Base-by-base conservation (phyloP, 2,888 invertebrate species). In the Dendrolimus pini region DNA sequence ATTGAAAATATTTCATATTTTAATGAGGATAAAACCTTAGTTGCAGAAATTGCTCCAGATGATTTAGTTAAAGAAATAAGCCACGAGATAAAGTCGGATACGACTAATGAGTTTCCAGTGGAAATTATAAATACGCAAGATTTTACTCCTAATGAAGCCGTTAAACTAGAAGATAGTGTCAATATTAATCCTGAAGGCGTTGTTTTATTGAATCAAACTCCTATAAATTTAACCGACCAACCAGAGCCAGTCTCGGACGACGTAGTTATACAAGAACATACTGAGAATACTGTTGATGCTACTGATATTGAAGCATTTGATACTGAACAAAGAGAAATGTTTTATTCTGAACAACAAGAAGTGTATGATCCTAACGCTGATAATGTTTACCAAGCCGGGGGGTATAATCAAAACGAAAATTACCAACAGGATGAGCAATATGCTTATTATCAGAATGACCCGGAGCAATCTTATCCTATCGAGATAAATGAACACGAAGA, bases 401-500 rank as follows among this genome's bases (percentile, higher is more conserved):
- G 70, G 53, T 67, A 71, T 42, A 58, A 52, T 13, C 70, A 73
- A 58, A 63, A 68, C 47, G 68, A 71, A 59, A 61, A 64, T 53
- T 71, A 76, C 54, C 63, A 63, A 58, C 71, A 75, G 60, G 60
- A 77, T 62, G 69, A 78, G 57, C 75, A 78, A 60, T 77, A 78
- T 62, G 61, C 64, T 55, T 81, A 83, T 67, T 84, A 83, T 56
- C 77, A 81, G 62, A 65, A 65, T 52, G 74, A 77, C 57, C 60
- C 61, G 13, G 75, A 79, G 58, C 70, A 73, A 60, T 62, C 64
- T 41, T 76, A 77, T 63, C 66, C 73, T 13, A 60, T 52, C 7
- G 80, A 81, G 63, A 64, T 78, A 56, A 78, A 78, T 63, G 82
- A 83, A 61, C 75, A 82, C 55, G 81, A 78, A 61, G 85, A 81